Conservation (phyloP, 2,113 vertebrate species). For the Chauna torquata region DNA sequence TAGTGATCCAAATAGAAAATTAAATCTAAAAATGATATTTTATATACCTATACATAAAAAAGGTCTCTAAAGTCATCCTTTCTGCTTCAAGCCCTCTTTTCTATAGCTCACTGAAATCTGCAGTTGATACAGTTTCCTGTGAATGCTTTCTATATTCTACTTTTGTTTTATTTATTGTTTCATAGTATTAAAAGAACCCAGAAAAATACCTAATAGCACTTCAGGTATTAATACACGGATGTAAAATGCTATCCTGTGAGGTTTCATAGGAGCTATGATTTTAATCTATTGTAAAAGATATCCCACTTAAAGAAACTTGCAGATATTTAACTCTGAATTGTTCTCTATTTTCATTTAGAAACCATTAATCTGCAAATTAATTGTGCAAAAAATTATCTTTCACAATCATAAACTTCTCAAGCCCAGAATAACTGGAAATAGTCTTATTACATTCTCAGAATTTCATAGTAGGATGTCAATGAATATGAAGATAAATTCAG, state of each 20-base stretch:
- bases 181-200: background rate
- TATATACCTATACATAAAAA: background rate
- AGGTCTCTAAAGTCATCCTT: background rate
- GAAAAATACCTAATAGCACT: background rate
- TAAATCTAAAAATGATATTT: constrained; percentile 41
- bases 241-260: background rate
- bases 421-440: background rate
- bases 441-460: background rate
- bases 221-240: background rate
- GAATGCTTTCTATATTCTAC: background rate
- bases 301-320: background rate
- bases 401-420: background rate
- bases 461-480: background rate
- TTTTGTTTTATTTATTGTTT: background rate
- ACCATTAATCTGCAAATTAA: background rate
- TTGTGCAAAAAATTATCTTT: background rate
- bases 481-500: constrained; percentile 26
- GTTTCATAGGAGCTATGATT: background rate
- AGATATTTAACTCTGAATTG: background rate
- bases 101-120: background rate
- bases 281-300: background rate
- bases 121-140: background rate
- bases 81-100: background rate
- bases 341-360: background rate
- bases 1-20: constrained; percentile 58